Percentiles rank a stretch among this genome's conserved stretches.
Conservation (phyloP, 1,140 invertebrate species). For the Rhopalosiphum maidis region DNA sequence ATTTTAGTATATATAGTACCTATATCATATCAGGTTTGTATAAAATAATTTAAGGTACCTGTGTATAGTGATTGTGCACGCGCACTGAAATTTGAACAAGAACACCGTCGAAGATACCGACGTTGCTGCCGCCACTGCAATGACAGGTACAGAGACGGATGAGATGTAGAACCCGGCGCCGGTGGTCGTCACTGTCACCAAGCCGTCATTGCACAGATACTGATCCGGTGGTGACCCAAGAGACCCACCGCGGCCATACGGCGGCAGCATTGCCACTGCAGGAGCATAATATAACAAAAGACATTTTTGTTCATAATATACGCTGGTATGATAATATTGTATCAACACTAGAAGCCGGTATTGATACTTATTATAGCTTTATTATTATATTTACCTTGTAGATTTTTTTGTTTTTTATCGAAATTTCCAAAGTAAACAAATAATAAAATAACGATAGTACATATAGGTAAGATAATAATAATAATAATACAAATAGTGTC, state of each 20-base stretch:
- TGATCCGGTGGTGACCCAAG: slow-evolving; percentile 8
- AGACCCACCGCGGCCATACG: slow-evolving; percentile 11
- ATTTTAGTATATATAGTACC: background rate
- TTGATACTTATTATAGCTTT: background rate
- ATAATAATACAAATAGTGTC: background rate
- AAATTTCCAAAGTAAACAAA: background rate
- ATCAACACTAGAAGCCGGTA: background rate
- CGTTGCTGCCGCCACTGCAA: background rate
- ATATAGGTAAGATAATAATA: background rate
- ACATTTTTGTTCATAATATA: background rate
- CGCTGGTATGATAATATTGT: background rate
- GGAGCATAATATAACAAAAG: background rate
- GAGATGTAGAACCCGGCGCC: slow-evolving; percentile 43
- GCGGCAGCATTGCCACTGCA: background rate
- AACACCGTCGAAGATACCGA: background rate
- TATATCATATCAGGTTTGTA: background rate
- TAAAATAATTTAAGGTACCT: background rate
- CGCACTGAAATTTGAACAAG: background rate
- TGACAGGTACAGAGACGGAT: slow-evolving; percentile 55
- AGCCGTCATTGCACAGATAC: slow-evolving; percentile 40
- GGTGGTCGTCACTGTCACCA: slow-evolving; percentile 56
- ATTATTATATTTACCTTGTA: background rate
- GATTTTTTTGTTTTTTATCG: background rate
- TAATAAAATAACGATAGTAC: background rate
- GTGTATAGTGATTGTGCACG: background rate